These are phyloP conservation scores for Caenorhabditis sp. DNA, from an alignment of 2,888 invertebrate genomes.

Conservation along the genomic window DNA sequence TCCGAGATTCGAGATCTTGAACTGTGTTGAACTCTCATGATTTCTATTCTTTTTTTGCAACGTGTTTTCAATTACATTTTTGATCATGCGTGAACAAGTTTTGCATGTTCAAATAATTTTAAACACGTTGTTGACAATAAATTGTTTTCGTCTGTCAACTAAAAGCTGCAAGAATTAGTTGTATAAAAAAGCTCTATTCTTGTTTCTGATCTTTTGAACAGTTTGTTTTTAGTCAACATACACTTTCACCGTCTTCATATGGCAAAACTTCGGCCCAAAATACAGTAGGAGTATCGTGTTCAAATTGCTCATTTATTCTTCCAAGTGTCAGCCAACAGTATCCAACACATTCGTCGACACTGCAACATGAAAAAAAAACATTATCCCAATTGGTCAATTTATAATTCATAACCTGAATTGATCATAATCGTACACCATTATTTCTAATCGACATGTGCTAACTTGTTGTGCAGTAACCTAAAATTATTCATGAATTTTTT, in stretches of 20 bases:
- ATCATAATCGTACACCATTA: conserved; percentile 69
- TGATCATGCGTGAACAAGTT: too few relatives aligned
- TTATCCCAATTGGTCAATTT: not conserved
- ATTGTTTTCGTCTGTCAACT: not conserved
- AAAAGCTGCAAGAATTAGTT: not conserved
- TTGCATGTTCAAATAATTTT: too few relatives aligned
- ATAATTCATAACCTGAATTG: conserved; percentile 46
- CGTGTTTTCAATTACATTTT: too few relatives aligned
- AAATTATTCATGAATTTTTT: not conserved
- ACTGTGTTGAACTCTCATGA: too few relatives aligned
- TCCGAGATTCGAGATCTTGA: too few relatives aligned
- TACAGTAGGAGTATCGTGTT: conserved; percentile 59
- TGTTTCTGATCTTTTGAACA: too few relatives aligned
- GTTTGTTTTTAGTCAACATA: too few relatives aligned
- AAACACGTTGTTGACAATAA: not conserved
- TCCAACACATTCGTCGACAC: conserved; percentile 69
- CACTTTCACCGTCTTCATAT: conserved; percentile 57
- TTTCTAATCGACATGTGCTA: conserved; percentile 60
- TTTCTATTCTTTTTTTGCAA: too few relatives aligned
- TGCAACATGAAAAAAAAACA: too few relatives aligned
- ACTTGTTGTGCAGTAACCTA: conserved; percentile 57
- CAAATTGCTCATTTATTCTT: conserved; percentile 55
- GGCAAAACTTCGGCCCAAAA: conserved; percentile 71
- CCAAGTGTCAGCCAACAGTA: conserved; percentile 67
- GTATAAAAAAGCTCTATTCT: not conserved